Evolutionary conservation across 2,797 vertebrate species (phyloP).

Genomic region (Discoglossus pictus): DNA sequence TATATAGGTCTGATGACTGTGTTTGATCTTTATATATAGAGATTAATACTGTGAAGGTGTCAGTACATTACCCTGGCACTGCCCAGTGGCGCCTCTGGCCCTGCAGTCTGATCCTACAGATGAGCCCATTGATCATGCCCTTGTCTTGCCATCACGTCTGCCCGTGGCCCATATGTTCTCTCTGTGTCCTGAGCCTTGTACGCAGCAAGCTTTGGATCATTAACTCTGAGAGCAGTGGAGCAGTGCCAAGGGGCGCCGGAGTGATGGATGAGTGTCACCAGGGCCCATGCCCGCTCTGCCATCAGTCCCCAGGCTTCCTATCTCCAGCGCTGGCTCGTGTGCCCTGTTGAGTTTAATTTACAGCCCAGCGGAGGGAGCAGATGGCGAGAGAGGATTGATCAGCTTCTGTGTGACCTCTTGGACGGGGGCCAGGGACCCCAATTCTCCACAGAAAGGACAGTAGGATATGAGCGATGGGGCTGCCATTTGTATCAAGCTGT

Average conservation of each 20-base stretch:
- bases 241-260: neutral
- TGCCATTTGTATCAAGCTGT: constrained; percentile 8
- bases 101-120: constrained; percentile 5
- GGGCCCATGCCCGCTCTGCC: neutral
- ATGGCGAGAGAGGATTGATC: constrained; percentile 30
- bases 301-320: neutral
- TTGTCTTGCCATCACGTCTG: constrained; percentile 8
- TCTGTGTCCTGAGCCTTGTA: neutral
- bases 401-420: constrained; percentile 26
- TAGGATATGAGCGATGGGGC: constrained; percentile 4
- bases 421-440: neutral
- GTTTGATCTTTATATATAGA: too few relatives aligned
- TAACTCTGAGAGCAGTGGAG: constrained; percentile 9
- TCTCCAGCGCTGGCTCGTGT: neutral
- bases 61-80: too few relatives aligned
- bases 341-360: constrained; percentile 22
- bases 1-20: too few relatives aligned
- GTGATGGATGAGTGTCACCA: constrained; percentile 18
- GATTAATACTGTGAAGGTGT: too few relatives aligned
- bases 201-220: neutral
- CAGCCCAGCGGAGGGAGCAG: constrained; percentile 13
- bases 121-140: constrained; percentile 10
- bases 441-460: neutral
- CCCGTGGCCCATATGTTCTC: neutral
- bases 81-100: too few relatives aligned